Evolutionary conservation across 2,888 invertebrate genomes (phyloP).

Genomic region (Quadroppia sp.): DNA sequence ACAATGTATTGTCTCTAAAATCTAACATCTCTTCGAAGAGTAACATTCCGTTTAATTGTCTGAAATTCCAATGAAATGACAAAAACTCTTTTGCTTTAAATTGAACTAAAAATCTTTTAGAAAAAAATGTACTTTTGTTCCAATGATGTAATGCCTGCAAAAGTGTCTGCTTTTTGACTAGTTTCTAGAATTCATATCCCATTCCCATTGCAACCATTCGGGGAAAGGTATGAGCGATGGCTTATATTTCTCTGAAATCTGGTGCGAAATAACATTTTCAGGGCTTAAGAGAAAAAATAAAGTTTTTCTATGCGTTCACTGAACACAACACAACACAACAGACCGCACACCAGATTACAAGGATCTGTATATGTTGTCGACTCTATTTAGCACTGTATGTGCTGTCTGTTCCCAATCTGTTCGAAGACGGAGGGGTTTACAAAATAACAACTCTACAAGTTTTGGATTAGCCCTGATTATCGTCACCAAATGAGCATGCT

Average conservation of each 20-base stretch:
- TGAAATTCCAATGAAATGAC: no score
- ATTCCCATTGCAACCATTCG: slow-evolving; percentile 7
- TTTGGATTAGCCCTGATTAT: no score
- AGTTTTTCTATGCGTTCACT: neutral
- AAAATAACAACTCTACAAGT: no score
- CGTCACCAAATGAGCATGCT: no score
- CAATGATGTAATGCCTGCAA: neutral
- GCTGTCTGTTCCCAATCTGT: neutral
- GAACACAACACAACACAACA: neutral
- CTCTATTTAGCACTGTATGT: neutral
- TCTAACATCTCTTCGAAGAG: no score
- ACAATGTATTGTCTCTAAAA: no score
- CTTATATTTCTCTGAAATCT: slow-evolving; percentile 19
- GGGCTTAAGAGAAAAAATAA: neutral
- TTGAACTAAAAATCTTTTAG: neutral
- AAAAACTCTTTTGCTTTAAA: no score
- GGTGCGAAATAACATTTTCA: neutral
- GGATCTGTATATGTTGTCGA: neutral
- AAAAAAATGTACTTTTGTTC: neutral
- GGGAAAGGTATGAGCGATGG: neutral
- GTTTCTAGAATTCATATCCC: neutral
- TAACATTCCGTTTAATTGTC: no score
- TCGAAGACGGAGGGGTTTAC: no score
- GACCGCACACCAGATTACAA: neutral
- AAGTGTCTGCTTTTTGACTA: neutral